phyloP scores from a whole-genome alignment of 2,888 invertebrate species.

The Fragum sueziense region DNA sequence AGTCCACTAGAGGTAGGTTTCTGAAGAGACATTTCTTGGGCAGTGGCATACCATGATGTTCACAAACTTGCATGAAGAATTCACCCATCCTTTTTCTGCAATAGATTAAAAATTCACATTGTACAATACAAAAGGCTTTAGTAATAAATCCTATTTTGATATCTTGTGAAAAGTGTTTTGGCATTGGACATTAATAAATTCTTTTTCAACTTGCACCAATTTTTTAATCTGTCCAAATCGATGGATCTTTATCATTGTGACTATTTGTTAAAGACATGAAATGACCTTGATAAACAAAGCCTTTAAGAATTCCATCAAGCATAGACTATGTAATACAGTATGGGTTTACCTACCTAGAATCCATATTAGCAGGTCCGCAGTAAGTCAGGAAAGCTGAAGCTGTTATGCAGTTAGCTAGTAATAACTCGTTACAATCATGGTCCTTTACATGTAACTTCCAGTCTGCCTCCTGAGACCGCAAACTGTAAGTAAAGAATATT shows the following conservation, averaged over 20 bases:
- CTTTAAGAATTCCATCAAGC: neutral
- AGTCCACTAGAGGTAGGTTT: slow-evolving; percentile 77
- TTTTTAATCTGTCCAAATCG: neutral
- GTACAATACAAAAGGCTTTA: no score
- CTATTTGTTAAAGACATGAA: no score
- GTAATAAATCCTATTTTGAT: no score
- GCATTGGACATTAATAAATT: no score
- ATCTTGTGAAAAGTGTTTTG: no score
- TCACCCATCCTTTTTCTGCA: slow-evolving; percentile 78
- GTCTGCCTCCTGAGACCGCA: slow-evolving; percentile 77
- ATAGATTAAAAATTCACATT: neutral
- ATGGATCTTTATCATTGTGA: no score
- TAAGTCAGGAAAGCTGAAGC: slow-evolving; percentile 81
- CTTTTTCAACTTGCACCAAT: no score
- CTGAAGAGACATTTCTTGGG: slow-evolving; percentile 77
- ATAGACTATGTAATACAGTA: neutral
- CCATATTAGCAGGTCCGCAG: slow-evolving; percentile 79
- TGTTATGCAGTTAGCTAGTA: slow-evolving; percentile 80
- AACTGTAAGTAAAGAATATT: slow-evolving; percentile 67
- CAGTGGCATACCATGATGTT: slow-evolving; percentile 79
- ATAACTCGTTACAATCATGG: slow-evolving; percentile 77
- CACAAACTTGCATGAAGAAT: slow-evolving; percentile 80
- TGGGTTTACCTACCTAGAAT: slow-evolving; percentile 75
- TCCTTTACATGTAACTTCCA: slow-evolving; percentile 80
- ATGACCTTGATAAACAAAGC: no score